Conservation (phyloP, 2,113 vertebrate species). For the Picathartes gymnocephalus region DNA sequence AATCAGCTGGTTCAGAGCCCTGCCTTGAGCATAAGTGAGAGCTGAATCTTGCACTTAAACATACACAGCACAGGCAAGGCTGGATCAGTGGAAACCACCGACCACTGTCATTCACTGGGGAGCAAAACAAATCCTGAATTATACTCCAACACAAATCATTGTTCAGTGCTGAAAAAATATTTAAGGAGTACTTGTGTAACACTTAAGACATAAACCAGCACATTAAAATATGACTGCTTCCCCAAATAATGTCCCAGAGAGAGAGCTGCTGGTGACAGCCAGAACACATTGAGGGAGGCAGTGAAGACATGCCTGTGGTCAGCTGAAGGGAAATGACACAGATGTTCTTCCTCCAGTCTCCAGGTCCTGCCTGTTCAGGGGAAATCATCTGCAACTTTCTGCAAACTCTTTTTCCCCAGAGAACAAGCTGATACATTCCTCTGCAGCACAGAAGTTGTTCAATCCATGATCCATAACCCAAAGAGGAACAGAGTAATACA, state of each 20-base stretch:
- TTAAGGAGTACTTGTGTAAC: background rate
- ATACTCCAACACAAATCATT: background rate
- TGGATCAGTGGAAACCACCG: background rate
- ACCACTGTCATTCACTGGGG: background rate
- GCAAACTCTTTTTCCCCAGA: background rate
- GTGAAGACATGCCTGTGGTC: slow-evolving; percentile 18
- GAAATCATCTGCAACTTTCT: slow-evolving; percentile 7
- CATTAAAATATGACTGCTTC: background rate
- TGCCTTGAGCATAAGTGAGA: background rate
- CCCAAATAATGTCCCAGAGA: background rate
- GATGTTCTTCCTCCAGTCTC: slow-evolving; percentile 18
- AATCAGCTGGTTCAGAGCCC: slow-evolving; percentile 21
- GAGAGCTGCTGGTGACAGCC: background rate
- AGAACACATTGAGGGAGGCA: background rate
- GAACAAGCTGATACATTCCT: background rate
- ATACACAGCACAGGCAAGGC: background rate
- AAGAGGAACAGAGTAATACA: background rate
- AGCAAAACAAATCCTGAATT: background rate
- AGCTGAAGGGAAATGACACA: slow-evolving; percentile 35
- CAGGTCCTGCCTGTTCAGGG: background rate
- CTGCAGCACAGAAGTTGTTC: background rate
- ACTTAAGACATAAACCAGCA: background rate
- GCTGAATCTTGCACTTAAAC: slow-evolving; percentile 20
- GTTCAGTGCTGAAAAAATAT: background rate
- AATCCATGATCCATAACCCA: background rate